Conservation (phyloP, 1,140 invertebrate genomes). For the Meloidogyne chitwoodi region DNA sequence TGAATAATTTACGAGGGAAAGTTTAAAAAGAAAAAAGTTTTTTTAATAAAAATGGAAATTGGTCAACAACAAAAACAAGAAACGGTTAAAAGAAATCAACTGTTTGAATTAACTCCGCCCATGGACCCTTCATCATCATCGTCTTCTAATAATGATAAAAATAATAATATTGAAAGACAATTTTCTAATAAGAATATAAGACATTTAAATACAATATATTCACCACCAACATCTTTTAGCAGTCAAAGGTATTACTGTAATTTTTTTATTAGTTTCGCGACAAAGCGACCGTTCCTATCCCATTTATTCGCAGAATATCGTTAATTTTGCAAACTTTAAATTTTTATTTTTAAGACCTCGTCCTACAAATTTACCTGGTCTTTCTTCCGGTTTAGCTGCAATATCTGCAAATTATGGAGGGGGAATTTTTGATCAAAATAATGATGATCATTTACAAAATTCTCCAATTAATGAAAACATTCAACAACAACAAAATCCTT, state of each 20-base stretch:
- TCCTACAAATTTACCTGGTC: not conserved
- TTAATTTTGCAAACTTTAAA: not conserved
- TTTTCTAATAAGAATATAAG: not conserved
- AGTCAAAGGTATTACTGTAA: no score
- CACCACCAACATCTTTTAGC: not conserved
- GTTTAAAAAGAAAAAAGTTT: not conserved
- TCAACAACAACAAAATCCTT: not conserved
- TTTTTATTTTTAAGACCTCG: not conserved
- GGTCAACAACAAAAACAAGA: not conserved
- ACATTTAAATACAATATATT: not conserved
- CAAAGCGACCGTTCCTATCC: not conserved
- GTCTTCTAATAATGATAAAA: not conserved
- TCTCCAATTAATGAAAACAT: not conserved
- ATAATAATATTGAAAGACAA: not conserved
- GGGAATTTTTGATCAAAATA: conserved; percentile 5
- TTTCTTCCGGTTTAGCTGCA: conserved; percentile 7
- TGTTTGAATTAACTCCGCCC: conserved; percentile 20
- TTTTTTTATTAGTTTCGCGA: no score
- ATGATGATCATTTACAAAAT: not conserved
- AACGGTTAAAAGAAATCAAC: not conserved
- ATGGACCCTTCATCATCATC: conserved; percentile 14
- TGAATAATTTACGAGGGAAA: not conserved
- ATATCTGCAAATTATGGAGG: conserved; percentile 14
- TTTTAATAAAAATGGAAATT: not conserved
- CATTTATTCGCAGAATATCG: not conserved